Evolutionary conservation across 2,888 invertebrate species (phyloP).

Genomic region (Dryadula phaetusa): DNA sequence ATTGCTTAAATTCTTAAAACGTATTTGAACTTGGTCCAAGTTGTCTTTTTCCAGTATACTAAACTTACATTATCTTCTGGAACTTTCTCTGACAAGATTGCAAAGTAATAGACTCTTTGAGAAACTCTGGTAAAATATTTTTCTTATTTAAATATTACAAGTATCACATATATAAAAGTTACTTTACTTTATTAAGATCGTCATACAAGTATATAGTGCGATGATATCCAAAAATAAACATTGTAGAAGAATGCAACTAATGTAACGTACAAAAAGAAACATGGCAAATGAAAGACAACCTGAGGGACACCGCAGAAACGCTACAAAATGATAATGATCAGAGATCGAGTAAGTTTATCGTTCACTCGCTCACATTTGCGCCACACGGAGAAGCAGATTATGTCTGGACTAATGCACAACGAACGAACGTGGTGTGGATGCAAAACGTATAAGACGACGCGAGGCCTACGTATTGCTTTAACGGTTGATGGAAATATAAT

Average conservation of each 20-base stretch:
- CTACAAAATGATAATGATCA: slow-evolving; percentile 19
- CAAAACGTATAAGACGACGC: not conserved
- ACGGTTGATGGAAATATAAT: too few species aligned
- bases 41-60: not conserved
- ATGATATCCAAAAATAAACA: not conserved
- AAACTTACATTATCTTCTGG: not conserved
- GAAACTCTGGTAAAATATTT: not conserved
- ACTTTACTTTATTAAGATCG: not conserved
- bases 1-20: not conserved
- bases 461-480: too few species aligned
- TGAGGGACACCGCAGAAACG: not conserved
- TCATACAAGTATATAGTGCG: not conserved
- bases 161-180: not conserved
- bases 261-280: too few species aligned
- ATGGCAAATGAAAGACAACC: not conserved
- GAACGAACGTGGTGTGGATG: not conserved
- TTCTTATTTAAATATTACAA: not conserved
- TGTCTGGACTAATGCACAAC: not conserved
- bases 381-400: not conserved
- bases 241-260: not conserved
- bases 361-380: slow-evolving; percentile 15
- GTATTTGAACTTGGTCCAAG: not conserved
- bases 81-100: not conserved
- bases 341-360: slow-evolving; percentile 20
- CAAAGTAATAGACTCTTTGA: not conserved